Evolutionary conservation across 2,888 invertebrate genomes (phyloP), one percentile per base, ranked within the genome.

Genomic region (Sceliomorpha sp.): DNA sequence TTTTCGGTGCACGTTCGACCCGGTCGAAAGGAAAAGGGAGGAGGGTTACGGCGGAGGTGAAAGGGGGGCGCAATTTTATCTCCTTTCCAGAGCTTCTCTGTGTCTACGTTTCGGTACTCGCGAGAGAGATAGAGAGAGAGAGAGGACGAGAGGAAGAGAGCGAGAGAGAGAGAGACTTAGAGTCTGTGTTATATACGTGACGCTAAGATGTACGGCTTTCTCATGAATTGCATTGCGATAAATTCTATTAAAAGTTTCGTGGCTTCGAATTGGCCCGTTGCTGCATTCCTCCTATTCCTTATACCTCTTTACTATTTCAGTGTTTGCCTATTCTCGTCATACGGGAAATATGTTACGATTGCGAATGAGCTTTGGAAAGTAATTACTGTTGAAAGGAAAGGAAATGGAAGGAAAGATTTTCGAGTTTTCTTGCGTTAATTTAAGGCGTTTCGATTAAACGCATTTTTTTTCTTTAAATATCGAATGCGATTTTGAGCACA

Each of bases 151-250:
- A 8, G 17, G 17, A n/a, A 51, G 45, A 55, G 59, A 70, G 50
- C 42, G 45, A 69, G 70, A 53, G 55, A 12, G 55, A 47, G 29
- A 67, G 59, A 58, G 67, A 72, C 67, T 62, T 63, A 73, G 72
- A 69, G 60, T 71, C 72, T 74, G 55, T 47, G 59, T 72, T 62
- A 75, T 84, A 79, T 82, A 81, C 81, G 78, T 80, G 80, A 82
- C 79, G 80, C 80, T 76, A 80, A 82, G 83, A 85, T 77, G 81
- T 82, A 84, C 82, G 84, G 77, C 78, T 80, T 78, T 82, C 85
- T 84, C 85, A 86, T 86, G 86, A 86, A 86, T 86, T 85, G 82
- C 82, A 84, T 85, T 85, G 84, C 84, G 85, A 86, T 86, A 85
- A 86, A 85, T 86, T 86, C 86, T 84, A 86, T 86, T 86, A 86